Evolutionary conservation across 2,888 invertebrate genomes (phyloP).

Genomic region (Thecophora atra): DNA sequence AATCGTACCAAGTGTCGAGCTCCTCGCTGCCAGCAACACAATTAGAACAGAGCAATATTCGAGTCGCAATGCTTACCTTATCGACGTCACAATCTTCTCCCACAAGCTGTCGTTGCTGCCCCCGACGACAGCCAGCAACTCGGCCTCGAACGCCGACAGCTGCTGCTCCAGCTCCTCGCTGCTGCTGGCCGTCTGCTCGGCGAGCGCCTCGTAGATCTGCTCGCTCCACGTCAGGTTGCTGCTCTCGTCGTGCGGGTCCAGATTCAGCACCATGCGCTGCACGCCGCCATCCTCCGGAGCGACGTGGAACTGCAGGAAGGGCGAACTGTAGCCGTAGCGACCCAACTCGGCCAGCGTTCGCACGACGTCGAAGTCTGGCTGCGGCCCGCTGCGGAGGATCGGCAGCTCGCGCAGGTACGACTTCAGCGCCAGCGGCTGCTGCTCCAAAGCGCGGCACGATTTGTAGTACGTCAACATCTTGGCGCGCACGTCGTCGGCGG

Average conservation of each 20-base stretch:
- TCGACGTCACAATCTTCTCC: not conserved
- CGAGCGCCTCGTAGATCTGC: slow-evolving; percentile 47
- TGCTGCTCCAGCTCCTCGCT: slow-evolving; percentile 11
- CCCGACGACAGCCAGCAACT: not conserved
- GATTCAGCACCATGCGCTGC: slow-evolving; percentile 40
- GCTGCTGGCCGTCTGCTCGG: slow-evolving; percentile 33
- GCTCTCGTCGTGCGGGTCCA: slow-evolving; percentile 50
- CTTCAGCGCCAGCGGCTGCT: slow-evolving; percentile 35
- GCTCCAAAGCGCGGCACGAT: slow-evolving; percentile 43
- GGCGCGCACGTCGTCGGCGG: slow-evolving; percentile 44
- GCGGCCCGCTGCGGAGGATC: slow-evolving; percentile 19
- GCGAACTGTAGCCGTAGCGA: slow-evolving; percentile 54
- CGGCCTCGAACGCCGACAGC: slow-evolving; percentile 5
- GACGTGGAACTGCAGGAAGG: slow-evolving; percentile 50
- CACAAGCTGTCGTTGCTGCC: not conserved
- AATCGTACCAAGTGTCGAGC: not conserved
- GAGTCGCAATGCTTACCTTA: too few species aligned
- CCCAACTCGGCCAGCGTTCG: slow-evolving; percentile 49
- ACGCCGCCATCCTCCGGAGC: slow-evolving; percentile 39
- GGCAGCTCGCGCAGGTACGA: slow-evolving; percentile 45
- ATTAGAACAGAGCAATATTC: too few species aligned
- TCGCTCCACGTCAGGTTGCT: slow-evolving; percentile 45
- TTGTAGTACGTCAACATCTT: slow-evolving; percentile 53
- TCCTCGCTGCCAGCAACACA: not conserved
- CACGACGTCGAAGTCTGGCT: slow-evolving; percentile 48